Evolutionary conservation across 2,113 vertebrate genomes (phyloP), one percentile per base, ranked within the genome.

Genomic region (Sebastes fasciatus): DNA sequence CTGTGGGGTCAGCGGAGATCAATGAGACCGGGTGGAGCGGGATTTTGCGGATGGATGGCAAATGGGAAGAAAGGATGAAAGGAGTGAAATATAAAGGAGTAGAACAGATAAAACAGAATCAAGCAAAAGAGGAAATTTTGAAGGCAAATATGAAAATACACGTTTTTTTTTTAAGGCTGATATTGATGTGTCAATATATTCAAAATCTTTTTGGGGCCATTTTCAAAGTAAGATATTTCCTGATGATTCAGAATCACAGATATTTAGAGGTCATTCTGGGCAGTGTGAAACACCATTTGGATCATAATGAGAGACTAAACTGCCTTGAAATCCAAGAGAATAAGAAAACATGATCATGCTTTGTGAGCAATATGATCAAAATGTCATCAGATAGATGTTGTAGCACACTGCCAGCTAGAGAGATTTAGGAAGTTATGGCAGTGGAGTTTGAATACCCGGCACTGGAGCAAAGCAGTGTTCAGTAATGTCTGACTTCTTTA

Each of bases 1-100:
- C 58, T 49, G 74, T 57, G 73, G 1, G 79, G 66, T 86, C 85
- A 77, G 57, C 63, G 23, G 40, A 58, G 72, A 87, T 89, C 82
- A 74, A 87, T 87, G 12, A 76, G 49, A 48, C 51, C 49, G 77
- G 67, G 54, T 17, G 45, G 54, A 49, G 45, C 45, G 54, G 26
- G 26, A 34, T 34, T 34, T 34, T 34, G 26, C 26, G 26, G 67
- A 60, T 17, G 45, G 54, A 49, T 51, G 52, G 54, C 12, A 23
- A 66, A 58, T 26, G 58, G 60, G 54, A 40, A 34, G 34, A 66
- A 26, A 21, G 43, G 62, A 77, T 19, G 49, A 21, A 54, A 46
- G 58, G 5, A 34, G 7, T 12, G 45, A 34, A 21, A 11, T 7
- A 26, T 2, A 40, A 11, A 34, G 1, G 10, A 26, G 57, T 60